Evolutionary conservation across 2,888 invertebrate species (phyloP).

Genomic region (Plutella xylostella): DNA sequence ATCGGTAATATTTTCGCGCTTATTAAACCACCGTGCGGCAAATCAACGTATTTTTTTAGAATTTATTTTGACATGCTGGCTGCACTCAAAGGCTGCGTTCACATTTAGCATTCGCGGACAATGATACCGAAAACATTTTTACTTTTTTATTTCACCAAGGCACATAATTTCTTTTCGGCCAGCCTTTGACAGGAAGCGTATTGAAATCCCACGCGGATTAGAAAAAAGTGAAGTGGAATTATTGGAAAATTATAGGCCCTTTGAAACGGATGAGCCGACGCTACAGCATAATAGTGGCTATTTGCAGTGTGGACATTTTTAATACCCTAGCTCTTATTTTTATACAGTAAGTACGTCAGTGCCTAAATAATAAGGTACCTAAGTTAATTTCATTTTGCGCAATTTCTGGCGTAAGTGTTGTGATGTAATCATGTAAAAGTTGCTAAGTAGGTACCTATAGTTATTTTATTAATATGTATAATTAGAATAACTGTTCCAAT

Average conservation of each 20-base stretch:
- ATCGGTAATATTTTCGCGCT: slow-evolving; percentile 42
- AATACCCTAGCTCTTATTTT: no score
- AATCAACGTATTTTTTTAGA: slow-evolving; percentile 28
- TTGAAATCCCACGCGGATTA: slow-evolving; percentile 62
- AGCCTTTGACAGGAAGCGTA: slow-evolving; percentile 50
- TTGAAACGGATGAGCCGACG: slow-evolving; percentile 30
- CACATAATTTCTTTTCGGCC: slow-evolving; percentile 45
- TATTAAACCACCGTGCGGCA: slow-evolving; percentile 37
- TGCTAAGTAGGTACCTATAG: no score
- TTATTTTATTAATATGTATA: no score
- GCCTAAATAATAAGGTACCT: no score
- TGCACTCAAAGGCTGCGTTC: slow-evolving; percentile 33
- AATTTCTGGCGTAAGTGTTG: no score
- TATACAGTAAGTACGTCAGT: no score
- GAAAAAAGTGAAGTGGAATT: slow-evolving; percentile 58
- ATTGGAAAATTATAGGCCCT: slow-evolving; percentile 55
- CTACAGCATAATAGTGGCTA: no score
- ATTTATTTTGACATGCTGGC: slow-evolving; percentile 57
- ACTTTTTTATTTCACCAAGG: slow-evolving; percentile 32
- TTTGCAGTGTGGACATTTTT: no score
- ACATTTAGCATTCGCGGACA: slow-evolving; percentile 29
- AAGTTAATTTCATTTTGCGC: no score
- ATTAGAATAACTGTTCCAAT: no score
- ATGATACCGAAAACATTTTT: slow-evolving; percentile 57
- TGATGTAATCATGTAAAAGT: no score